A percentile compares a stretch with the other conserved stretches of the same genome.
These are phyloP conservation scores for Equus quagga DNA, from an alignment of 2,113 vertebrate species.

Conservation along the genomic window DNA sequence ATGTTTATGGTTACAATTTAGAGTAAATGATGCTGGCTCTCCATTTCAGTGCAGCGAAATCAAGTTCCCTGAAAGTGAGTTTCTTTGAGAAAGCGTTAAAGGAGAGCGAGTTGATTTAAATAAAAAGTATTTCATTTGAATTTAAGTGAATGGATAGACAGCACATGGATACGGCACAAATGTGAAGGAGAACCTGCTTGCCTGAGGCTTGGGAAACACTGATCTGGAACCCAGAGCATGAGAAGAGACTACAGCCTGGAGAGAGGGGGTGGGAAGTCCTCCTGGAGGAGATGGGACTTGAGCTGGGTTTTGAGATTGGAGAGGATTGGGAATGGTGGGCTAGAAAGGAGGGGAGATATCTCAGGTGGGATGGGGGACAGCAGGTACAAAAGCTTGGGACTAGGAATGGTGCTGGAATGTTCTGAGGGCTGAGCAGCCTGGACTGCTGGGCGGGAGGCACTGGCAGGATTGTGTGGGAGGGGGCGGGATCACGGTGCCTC, in stretches of 20 bases:
- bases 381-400: neutral
- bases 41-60: neutral
- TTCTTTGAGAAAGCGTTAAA: neutral
- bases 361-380: fast-evolving
- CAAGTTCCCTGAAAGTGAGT: neutral
- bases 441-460: fast-evolving
- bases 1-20: neutral
- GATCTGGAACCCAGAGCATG: neutral
- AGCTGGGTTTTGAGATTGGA: no score
- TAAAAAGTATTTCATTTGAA: no score
- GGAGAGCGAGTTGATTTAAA: neutral
- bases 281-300: neutral
- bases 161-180: neutral
- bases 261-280: neutral
- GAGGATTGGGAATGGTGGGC: neutral
- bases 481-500: neutral
- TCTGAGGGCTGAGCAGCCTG: neutral
- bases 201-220: neutral
- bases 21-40: neutral
- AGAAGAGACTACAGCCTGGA: neutral
- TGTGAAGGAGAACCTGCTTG: no score
- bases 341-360: neutral
- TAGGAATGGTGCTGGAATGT: neutral
- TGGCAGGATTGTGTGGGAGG: fast-evolving
- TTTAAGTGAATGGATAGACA: neutral